Conservation (phyloP, 2,888 invertebrate genomes). For the Leucania comma region DNA sequence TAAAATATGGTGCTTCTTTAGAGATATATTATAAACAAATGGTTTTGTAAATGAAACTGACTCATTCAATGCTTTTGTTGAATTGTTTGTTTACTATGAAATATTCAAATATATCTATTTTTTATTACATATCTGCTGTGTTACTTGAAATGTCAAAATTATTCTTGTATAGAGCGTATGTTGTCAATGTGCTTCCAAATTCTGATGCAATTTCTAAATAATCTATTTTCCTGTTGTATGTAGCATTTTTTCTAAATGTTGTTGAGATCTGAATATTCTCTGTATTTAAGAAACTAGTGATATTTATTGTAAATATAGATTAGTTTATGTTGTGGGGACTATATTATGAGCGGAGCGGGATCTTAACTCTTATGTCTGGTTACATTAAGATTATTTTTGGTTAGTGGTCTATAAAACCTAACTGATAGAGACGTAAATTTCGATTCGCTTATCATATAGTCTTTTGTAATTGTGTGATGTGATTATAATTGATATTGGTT, state of each 20-base stretch:
- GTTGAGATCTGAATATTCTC: slow-evolving; percentile 63
- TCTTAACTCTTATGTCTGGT: not conserved
- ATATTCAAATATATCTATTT: slow-evolving; percentile 38
- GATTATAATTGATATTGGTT: slow-evolving; percentile 33
- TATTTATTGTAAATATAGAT: slow-evolving; percentile 68
- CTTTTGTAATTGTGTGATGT: slow-evolving; percentile 12
- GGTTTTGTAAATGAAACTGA: slow-evolving; percentile 10
- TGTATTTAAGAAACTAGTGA: slow-evolving; percentile 50
- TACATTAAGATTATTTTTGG: not conserved
- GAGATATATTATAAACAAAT: slow-evolving; percentile 34
- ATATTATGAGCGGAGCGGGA: slow-evolving; percentile 14
- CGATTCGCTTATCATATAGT: slow-evolving; percentile 16
- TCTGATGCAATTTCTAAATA: slow-evolving; percentile 52
- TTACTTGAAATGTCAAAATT: slow-evolving; percentile 31
- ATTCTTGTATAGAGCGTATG: slow-evolving; percentile 7
- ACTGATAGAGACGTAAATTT: not conserved
- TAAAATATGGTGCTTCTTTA: slow-evolving; percentile 17
- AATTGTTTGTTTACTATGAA: slow-evolving; percentile 30
- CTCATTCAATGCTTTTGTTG: slow-evolving; percentile 48
- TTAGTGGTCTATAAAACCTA: not conserved
- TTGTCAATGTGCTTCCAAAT: slow-evolving; percentile 46
- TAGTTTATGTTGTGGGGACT: slow-evolving; percentile 30
- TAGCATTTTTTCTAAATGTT: slow-evolving; percentile 50
- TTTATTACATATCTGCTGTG: slow-evolving; percentile 23
- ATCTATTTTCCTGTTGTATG: slow-evolving; percentile 35